These are phyloP conservation scores for Drosophila mojavensis DNA, from an alignment of 1,140 invertebrate genomes.

Conservation along the genomic window DNA sequence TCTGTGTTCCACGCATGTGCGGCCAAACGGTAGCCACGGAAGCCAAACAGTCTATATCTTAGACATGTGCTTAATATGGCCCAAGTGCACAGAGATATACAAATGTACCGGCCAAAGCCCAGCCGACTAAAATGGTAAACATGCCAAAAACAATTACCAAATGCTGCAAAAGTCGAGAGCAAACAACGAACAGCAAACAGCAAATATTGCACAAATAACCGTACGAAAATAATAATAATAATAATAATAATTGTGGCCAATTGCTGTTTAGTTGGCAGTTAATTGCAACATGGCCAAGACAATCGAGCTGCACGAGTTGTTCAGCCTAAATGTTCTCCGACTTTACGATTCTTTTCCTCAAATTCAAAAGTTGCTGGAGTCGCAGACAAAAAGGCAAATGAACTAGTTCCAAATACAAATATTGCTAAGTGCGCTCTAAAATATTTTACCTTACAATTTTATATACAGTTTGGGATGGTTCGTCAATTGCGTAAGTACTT, in stretches of 20 bases:
- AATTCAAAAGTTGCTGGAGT: constrained; percentile 8
- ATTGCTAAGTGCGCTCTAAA: background rate
- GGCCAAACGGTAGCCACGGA: constrained; percentile 43
- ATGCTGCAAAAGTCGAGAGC: constrained; percentile 44
- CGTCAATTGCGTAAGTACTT: no score
- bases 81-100: constrained; percentile 54
- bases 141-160: constrained; percentile 81
- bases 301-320: constrained; percentile 40
- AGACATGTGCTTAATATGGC: constrained; percentile 59
- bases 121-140: constrained; percentile 56
- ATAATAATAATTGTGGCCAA: constrained; percentile 82
- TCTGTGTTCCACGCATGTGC: constrained; percentile 21
- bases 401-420: constrained; percentile 8
- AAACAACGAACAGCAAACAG: constrained; percentile 35
- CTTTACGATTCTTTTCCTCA: constrained; percentile 34
- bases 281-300: constrained; percentile 75
- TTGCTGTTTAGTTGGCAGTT: constrained; percentile 80
- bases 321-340: constrained; percentile 29
- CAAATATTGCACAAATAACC: constrained; percentile 48
- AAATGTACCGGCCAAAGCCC: constrained; percentile 39
- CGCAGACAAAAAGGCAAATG: background rate
- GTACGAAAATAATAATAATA: constrained; percentile 76
- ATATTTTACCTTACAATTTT: no score
- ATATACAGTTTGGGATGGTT: no score
- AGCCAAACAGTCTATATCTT: constrained; percentile 32